A percentile compares a stretch with the other conserved stretches of the same genome.
phyloP scores from a whole-genome alignment of 1,140 invertebrate genomes.

The Aphelinus atriplicis region DNA sequence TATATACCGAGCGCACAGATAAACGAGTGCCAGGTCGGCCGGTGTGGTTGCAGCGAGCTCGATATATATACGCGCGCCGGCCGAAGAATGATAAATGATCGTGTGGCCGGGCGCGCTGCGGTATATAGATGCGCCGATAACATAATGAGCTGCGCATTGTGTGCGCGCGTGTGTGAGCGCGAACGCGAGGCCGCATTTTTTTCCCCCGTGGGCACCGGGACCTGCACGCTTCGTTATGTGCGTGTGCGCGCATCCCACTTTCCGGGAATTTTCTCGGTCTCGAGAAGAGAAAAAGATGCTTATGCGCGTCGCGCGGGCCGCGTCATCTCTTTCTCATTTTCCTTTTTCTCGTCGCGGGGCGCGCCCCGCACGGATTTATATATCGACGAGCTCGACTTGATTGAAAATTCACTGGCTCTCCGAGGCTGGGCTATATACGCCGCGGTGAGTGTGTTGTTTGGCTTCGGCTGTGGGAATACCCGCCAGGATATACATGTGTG shows the following conservation, averaged over 20 bases:
- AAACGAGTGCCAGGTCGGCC: no score
- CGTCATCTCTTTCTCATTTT: no score
- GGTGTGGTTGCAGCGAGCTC: no score
- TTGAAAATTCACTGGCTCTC: no score
- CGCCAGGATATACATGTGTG: not conserved
- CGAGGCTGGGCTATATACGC: no score
- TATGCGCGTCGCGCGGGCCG: no score
- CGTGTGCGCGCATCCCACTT: not conserved
- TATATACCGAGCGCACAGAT: no score
- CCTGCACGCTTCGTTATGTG: slow-evolving; percentile 8
- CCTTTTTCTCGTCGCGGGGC: not conserved
- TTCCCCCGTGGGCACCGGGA: not conserved
- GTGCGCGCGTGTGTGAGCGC: slow-evolving; percentile 4
- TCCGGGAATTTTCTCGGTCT: slow-evolving; percentile 20
- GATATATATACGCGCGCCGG: slow-evolving; percentile 8
- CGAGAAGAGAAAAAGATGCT: not conserved
- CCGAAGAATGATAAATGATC: slow-evolving; percentile 41
- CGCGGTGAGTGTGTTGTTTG: no score
- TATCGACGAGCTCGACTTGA: no score
- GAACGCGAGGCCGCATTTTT: not conserved
- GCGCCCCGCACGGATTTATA: no score
- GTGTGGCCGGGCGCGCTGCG: slow-evolving; percentile 1
- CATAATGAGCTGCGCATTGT: slow-evolving; percentile 46
- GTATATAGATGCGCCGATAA: slow-evolving; percentile 43
- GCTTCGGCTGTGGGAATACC: no score